Percentiles rank a stretch among this genome's conserved stretches.
These are phyloP conservation scores for Probaryconus sp. DNA, from an alignment of 1,140 invertebrate species.

Conservation along the genomic window DNA sequence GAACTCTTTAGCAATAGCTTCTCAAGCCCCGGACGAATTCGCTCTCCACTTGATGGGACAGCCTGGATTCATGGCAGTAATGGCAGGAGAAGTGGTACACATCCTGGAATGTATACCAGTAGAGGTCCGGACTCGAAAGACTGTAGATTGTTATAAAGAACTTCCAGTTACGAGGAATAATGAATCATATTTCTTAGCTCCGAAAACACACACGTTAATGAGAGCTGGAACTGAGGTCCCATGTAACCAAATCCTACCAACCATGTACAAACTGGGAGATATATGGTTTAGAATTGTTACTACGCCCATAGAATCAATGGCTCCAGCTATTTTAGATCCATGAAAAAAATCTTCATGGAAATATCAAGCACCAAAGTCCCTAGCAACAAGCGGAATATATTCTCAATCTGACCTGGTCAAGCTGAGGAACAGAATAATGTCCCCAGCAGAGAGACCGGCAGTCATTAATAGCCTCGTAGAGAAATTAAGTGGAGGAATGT, in stretches of 20 bases:
- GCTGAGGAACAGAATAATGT: no score
- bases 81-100: slow-evolving; percentile 29
- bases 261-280: slow-evolving; percentile 5
- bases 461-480: slow-evolving; percentile 5
- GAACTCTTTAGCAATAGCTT: slow-evolving; percentile 23
- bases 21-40: slow-evolving; percentile 22
- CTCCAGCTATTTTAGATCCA: no score
- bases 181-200: slow-evolving; percentile 22
- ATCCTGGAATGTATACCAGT: slow-evolving; percentile 33
- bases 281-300: slow-evolving; percentile 27
- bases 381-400: slow-evolving; percentile 31
- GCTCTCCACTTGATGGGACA: slow-evolving; percentile 26
- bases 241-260: slow-evolving; percentile 28
- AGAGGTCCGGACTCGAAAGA: slow-evolving; percentile 1
- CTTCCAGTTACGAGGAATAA: slow-evolving; percentile 24
- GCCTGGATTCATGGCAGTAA: slow-evolving; percentile 31
- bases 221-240: slow-evolving; percentile 6
- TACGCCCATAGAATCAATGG: neutral
- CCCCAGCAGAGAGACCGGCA: no score
- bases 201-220: slow-evolving; percentile 37
- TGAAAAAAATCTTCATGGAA: slow-evolving; percentile 26
- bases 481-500: no score
- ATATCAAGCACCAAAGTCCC: slow-evolving; percentile 3
- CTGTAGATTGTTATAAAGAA: slow-evolving; percentile 34
- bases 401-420: no score